Percentiles rank a stretch among this genome's conserved stretches.
Conservation (phyloP, 2,888 invertebrate species). For the Eustalomyia histrio region DNA sequence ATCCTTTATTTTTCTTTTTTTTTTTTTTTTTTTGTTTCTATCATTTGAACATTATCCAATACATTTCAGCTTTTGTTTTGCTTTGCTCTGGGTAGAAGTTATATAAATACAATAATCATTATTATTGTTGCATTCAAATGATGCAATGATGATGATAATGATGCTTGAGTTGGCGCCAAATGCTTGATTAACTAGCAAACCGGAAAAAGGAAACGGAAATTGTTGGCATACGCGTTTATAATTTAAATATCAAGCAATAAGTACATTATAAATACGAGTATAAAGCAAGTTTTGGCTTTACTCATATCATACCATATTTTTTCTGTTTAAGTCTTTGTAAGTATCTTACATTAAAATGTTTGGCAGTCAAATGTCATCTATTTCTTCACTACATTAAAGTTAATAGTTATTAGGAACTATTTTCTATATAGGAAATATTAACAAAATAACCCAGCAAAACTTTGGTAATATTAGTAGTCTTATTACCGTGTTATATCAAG, state of each 20-base stretch:
- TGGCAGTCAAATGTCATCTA: neutral
- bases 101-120: no score
- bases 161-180: slow-evolving; percentile 65
- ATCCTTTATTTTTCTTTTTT: slow-evolving; percentile 8
- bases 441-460: no score
- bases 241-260: slow-evolving; percentile 53
- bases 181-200: slow-evolving; percentile 67
- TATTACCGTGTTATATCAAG: no score
- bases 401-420: neutral
- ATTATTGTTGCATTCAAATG: slow-evolving; percentile 60
- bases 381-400: neutral
- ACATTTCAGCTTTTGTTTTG: neutral
- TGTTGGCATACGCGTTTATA: slow-evolving; percentile 65
- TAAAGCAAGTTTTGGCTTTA: neutral
- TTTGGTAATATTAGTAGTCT: no score
- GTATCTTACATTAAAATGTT: neutral
- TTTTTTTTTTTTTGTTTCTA: slow-evolving; percentile 3
- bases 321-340: neutral
- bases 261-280: slow-evolving; percentile 24
- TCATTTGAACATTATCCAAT: slow-evolving; percentile 43
- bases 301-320: neutral
- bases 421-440: no score
- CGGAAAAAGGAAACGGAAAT: slow-evolving; percentile 67
- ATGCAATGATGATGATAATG: slow-evolving; percentile 58
- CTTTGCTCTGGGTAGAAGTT: neutral